A percentile compares a stretch with the other conserved stretches of the same genome.
phyloP scores from a whole-genome alignment of 2,113 vertebrate species.

The Phasianus colchicus region DNA sequence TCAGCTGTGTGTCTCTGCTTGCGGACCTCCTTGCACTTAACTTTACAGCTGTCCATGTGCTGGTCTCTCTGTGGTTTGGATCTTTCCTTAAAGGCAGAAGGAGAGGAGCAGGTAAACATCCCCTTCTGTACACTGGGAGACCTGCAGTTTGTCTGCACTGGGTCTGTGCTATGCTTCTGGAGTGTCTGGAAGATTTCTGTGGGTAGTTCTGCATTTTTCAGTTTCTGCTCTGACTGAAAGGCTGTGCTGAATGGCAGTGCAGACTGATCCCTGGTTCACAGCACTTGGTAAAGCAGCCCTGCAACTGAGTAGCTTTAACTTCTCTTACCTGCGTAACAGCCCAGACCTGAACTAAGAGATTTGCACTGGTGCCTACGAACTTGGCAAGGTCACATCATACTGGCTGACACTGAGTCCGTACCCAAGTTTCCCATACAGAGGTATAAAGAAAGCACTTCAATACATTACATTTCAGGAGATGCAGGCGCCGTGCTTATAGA shows the following conservation, averaged over 20 bases:
- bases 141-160: neutral
- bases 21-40: constrained; percentile 31
- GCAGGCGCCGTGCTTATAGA: neutral
- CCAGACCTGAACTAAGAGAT: neutral
- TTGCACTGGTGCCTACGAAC: neutral
- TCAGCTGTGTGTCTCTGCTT: constrained; percentile 11
- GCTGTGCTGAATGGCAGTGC: neutral
- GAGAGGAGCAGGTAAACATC: neutral
- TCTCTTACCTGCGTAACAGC: constrained; percentile 23
- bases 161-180: neutral
- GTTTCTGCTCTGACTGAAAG: neutral
- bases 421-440: neutral
- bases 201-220: neutral
- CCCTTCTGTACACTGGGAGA: fast-evolving
- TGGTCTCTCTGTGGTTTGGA: neutral
- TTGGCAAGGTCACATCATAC: neutral
- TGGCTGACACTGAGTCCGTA: fast-evolving
- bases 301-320: constrained; percentile 26
- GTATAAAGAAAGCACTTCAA: neutral
- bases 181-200: neutral
- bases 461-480: neutral
- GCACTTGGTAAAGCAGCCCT: neutral
- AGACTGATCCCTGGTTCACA: neutral
- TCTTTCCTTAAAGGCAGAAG: neutral
- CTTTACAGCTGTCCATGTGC: constrained; percentile 14